Conservation (phyloP, 2,113 vertebrate genomes). For the Orthochromis indermauri region DNA sequence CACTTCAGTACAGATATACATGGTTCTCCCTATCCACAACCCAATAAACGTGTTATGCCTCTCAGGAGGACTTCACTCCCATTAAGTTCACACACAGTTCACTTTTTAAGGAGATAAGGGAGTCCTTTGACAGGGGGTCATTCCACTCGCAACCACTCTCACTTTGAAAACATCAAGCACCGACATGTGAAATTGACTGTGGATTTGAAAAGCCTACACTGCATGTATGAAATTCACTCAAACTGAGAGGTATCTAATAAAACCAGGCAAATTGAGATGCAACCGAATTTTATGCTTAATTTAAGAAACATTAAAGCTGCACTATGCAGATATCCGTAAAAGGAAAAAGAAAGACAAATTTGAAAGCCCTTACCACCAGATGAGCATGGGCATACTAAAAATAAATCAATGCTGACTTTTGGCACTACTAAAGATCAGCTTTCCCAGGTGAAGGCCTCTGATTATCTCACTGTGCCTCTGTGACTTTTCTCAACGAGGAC, state of each 20-base stretch:
- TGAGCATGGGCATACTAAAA: background rate
- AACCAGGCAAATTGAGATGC: background rate
- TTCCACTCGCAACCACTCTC: background rate
- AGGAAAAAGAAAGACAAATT: background rate
- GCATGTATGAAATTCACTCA: background rate
- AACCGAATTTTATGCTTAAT: background rate
- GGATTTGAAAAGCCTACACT: background rate
- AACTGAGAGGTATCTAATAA: background rate
- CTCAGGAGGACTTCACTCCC: background rate
- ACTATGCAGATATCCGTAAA: background rate
- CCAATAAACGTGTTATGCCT: background rate
- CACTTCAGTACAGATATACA: background rate
- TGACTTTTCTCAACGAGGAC: background rate
- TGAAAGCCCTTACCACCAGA: background rate
- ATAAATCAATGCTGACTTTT: background rate
- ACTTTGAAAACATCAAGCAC: background rate
- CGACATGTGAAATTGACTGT: background rate
- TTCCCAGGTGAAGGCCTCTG: background rate
- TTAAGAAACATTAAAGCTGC: background rate
- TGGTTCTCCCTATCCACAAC: background rate
- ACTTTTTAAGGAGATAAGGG: background rate
- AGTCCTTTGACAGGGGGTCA: background rate
- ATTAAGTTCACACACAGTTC: constrained; percentile 17
- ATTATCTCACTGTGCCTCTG: background rate
- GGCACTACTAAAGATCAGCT: background rate